A percentile compares a stretch with the other conserved stretches of the same genome.
These are phyloP conservation scores for Eristalinus sepulchralis DNA, from an alignment of 2,888 invertebrate genomes.

Conservation along the genomic window DNA sequence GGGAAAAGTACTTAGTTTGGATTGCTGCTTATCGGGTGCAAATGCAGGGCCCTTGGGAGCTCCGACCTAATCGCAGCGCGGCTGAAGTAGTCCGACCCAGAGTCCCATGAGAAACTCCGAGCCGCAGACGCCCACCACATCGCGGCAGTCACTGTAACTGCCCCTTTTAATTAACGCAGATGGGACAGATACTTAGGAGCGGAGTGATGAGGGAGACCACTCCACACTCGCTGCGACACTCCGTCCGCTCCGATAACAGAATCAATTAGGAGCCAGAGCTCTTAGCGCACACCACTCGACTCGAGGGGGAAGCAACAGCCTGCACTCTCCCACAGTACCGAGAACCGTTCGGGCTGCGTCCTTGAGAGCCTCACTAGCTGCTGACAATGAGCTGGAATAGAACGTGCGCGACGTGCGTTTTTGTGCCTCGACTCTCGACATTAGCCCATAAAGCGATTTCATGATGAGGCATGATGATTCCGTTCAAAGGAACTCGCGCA, in stretches of 20 bases:
- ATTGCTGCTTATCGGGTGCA: slow-evolving; percentile 71
- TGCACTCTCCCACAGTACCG: neutral
- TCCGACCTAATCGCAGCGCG: slow-evolving; percentile 30
- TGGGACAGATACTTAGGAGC: neutral
- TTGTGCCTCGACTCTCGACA: slow-evolving; percentile 43
- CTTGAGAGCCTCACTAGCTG: slow-evolving; percentile 28
- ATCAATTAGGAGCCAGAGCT: slow-evolving; percentile 44
- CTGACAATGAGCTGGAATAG: slow-evolving; percentile 18
- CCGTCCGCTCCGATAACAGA: slow-evolving; percentile 11
- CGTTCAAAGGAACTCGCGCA: slow-evolving; percentile 56
- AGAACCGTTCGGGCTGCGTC: slow-evolving; percentile 23
- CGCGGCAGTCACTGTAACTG: slow-evolving; percentile 37
- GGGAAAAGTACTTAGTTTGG: slow-evolving; percentile 60
- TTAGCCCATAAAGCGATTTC: slow-evolving; percentile 69
- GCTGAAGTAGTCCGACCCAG: slow-evolving; percentile 28
- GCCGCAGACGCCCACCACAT: slow-evolving; percentile 56
- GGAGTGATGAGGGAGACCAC: slow-evolving; percentile 14
- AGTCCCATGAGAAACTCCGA: slow-evolving; percentile 58
- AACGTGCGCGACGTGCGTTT: slow-evolving; percentile 46
- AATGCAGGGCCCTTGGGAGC: slow-evolving; percentile 60
- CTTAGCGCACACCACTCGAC: neutral
- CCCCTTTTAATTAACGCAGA: slow-evolving; percentile 63
- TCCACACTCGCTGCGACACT: slow-evolving; percentile 20
- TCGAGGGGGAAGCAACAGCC: neutral
- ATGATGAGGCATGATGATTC: slow-evolving; percentile 67